Percentiles rank a stretch among this genome's conserved stretches.
These are phyloP conservation scores for Auanema freiburgensis DNA, from an alignment of 2,888 invertebrate genomes.

Conservation along the genomic window DNA sequence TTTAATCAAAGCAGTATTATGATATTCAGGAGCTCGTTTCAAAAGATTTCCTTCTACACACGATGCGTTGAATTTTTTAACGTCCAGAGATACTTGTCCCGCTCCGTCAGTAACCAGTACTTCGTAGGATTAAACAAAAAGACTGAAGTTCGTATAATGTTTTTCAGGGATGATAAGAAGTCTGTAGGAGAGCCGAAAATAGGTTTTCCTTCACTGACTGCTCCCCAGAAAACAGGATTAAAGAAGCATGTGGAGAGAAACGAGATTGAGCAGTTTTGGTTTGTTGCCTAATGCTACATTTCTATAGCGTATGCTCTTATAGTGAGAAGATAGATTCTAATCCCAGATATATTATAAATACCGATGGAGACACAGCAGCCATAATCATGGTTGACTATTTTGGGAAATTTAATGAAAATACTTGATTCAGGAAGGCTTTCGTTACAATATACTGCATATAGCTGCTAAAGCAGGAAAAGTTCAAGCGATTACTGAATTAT, in stretches of 20 bases:
- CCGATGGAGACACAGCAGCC: constrained; percentile 38
- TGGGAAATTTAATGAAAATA: not conserved
- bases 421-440: constrained; percentile 32
- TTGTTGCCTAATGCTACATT: not conserved
- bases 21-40: constrained; percentile 32
- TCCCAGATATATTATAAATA: constrained; percentile 44
- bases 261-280: constrained; percentile 30
- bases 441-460: constrained; percentile 45
- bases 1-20: not conserved
- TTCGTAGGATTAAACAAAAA: not conserved
- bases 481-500: constrained; percentile 18
- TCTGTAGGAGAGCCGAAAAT: constrained; percentile 22
- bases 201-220: constrained; percentile 28
- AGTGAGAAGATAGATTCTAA: constrained; percentile 27
- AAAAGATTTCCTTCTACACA: constrained; percentile 36
- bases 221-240: constrained; percentile 33
- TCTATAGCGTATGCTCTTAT: not conserved
- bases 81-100: constrained; percentile 11
- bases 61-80: constrained; percentile 33
- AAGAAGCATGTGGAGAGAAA: constrained; percentile 37
- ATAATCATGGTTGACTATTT: constrained; percentile 42
- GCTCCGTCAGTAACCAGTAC: constrained; percentile 13
- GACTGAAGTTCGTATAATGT: not conserved
- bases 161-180: not conserved
- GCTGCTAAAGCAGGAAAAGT: constrained; percentile 34